Evolutionary conservation across 1,140 invertebrate genomes (phyloP).

Genomic region (Varroa destructor): DNA sequence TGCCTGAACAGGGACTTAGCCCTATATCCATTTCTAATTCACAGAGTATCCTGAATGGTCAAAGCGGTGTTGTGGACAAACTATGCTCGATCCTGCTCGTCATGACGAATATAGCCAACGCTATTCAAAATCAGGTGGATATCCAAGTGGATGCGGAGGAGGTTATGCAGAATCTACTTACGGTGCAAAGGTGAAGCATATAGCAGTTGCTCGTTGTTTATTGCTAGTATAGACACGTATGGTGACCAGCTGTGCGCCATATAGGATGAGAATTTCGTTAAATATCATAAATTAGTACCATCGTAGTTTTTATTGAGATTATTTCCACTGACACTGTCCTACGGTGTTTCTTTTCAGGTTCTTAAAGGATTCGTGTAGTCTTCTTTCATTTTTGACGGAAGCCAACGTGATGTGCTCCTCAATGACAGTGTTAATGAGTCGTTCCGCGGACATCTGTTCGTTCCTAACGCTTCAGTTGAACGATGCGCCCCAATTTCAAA

Average conservation of each 20-base stretch:
- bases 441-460: not conserved
- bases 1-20: too few relatives aligned
- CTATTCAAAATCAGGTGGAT: conserved; percentile 5
- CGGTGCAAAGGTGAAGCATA: not conserved
- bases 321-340: not conserved
- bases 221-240: too few relatives aligned
- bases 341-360: not conserved
- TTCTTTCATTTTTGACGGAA: conserved; percentile 4
- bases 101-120: conserved; percentile 23
- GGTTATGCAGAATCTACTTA: conserved; percentile 8
- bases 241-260: too few relatives aligned
- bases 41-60: conserved; percentile 24
- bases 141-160: conserved; percentile 4
- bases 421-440: not conserved
- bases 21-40: not conserved
- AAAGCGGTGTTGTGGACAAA: conserved; percentile 10
- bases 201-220: too few relatives aligned
- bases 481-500: conserved; percentile 8
- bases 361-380: conserved; percentile 1
- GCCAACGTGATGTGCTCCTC: conserved; percentile 25
- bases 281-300: too few relatives aligned
- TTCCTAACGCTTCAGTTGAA: conserved; percentile 7
- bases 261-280: too few relatives aligned
- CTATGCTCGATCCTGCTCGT: conserved; percentile 12
- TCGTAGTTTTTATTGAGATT: too few relatives aligned